Evolutionary conservation across 2,888 invertebrate genomes (phyloP).

Genomic region (Drosophila pseudotakahashii): DNA sequence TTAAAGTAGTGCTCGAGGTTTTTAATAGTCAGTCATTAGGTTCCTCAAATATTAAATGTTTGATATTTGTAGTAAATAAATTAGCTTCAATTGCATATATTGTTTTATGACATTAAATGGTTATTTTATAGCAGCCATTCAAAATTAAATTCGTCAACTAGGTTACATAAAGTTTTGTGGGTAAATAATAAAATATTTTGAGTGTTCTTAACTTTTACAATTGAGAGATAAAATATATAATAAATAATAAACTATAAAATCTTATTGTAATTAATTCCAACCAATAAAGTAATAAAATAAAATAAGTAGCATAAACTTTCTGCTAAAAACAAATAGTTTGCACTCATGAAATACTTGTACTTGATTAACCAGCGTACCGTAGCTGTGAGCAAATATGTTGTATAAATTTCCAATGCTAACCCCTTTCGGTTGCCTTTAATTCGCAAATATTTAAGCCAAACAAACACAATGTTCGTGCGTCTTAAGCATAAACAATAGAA

Average conservation of each 20-base stretch:
- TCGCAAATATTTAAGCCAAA: slow-evolving; percentile 23
- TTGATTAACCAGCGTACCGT: slow-evolving; percentile 8
- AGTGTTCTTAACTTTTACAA: background rate
- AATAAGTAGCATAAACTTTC: background rate
- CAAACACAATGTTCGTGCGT: slow-evolving; percentile 28
- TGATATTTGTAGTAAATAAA: background rate
- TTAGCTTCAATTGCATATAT: background rate
- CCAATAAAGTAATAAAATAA: background rate
- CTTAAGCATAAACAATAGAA: slow-evolving; percentile 23
- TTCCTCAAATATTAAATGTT: background rate
- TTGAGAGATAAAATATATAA: background rate
- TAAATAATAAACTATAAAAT: too few relatives aligned
- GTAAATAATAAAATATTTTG: too few relatives aligned
- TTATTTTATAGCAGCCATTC: background rate
- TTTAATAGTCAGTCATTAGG: slow-evolving; percentile 6
- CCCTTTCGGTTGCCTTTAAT: slow-evolving; percentile 11
- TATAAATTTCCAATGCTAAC: slow-evolving; percentile 19
- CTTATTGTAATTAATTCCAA: background rate
- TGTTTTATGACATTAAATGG: background rate
- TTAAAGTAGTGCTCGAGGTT: slow-evolving; percentile 1
- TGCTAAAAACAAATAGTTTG: slow-evolving; percentile 3
- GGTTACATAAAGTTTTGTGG: too few relatives aligned
- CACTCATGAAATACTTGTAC: slow-evolving; percentile 4
- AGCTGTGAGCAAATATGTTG: slow-evolving; percentile 33
- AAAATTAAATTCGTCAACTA: background rate